Evolutionary conservation across 2,888 invertebrate species (phyloP), one percentile per base, ranked within the genome.

Genomic region (Seira musarum): DNA sequence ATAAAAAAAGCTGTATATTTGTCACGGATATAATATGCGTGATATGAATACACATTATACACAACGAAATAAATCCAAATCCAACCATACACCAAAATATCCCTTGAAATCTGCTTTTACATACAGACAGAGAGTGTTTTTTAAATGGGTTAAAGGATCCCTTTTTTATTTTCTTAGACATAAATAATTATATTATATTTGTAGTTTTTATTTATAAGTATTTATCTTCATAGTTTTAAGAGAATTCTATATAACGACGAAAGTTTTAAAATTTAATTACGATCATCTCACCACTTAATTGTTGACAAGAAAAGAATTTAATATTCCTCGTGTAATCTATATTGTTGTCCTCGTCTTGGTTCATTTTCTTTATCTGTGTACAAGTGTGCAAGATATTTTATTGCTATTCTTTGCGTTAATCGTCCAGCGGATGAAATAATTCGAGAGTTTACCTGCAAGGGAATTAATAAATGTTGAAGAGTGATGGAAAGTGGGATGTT

Each of bases 121-220:
- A 22, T 61, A 70, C 69, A 69, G 8, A 17, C 49, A 68, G n/a
- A 53, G 53, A 70, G 19, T 61, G 57, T 21, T 2, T 71, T 71
- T 71, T 63, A 71, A 71, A 71, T 68, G 63, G 63, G 71, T 71
- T 71, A 63, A 61, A 71, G 71, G 61, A 61, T 61, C 40, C 61
- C 61, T 61, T 61, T 71, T 71, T 70, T 71, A 60, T 60, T 71
- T 71, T 71, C 71, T 71, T 71, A 71, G 71, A 63, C 61, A 63
- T 57, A 57, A 46, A 67, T 61, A 60, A 60, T n/a, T 5, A 30
- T 63, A 71, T n/a, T 53, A 53, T 53, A 53, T 53, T 30, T 53
- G 53, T 64, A 71, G 63, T 63, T 71, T 71, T 71, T 71, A 69
- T 24, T 71, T 46, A 53, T 3, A n/a, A 3, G 53, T 53, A 53